phyloP scores from a whole-genome alignment of 2,888 invertebrate genomes.

The Philaethria dido region DNA sequence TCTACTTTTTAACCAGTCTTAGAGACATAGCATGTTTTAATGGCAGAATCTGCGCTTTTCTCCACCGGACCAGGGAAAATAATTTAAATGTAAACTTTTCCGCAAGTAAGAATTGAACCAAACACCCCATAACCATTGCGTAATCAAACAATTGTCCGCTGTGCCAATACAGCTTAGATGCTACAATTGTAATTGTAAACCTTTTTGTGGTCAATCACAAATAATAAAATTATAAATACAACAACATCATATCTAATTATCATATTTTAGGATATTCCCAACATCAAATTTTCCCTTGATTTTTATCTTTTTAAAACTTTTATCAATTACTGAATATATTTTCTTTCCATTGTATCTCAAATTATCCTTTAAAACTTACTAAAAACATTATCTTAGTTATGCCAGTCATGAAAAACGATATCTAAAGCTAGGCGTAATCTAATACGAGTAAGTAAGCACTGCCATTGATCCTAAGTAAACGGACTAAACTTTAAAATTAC shows the following conservation, averaged over 20 bases:
- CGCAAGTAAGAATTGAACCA: neutral
- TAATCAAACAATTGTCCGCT: no score
- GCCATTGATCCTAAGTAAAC: slow-evolving; percentile 19
- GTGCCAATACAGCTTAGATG: neutral
- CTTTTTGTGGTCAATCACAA: neutral
- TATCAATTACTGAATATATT: neutral
- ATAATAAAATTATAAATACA: neutral
- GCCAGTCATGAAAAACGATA: neutral
- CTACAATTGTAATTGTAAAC: neutral
- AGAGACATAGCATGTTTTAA: no score
- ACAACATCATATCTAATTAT: neutral
- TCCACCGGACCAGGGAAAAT: no score
- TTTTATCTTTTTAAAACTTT: neutral
- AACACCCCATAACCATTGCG: neutral
- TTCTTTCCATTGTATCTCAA: neutral
- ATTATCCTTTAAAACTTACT: neutral
- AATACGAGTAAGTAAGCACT: slow-evolving; percentile 8
- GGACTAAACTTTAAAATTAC: neutral
- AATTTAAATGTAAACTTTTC: no score
- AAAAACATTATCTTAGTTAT: neutral
- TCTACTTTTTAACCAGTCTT: no score
- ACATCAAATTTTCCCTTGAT: neutral
- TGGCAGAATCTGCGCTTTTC: no score
- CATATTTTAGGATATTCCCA: no score
- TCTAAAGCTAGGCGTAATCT: neutral